Conservation (phyloP, 2,888 invertebrate genomes). For the Chironomus tentans region DNA sequence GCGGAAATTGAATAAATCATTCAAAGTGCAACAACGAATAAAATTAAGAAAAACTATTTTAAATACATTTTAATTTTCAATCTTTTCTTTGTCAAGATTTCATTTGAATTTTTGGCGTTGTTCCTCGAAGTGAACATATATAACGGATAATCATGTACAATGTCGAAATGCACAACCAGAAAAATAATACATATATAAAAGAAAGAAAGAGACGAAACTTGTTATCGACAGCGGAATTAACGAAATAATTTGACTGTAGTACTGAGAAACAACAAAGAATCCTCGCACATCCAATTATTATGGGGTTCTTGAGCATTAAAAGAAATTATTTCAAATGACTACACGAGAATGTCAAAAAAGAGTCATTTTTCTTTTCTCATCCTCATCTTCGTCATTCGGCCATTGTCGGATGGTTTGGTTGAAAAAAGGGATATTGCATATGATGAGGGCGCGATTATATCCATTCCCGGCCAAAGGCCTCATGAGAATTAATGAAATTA, state of each 20-base stretch:
- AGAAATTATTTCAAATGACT: neutral
- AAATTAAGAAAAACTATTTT: conserved; percentile 21
- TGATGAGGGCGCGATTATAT: no score
- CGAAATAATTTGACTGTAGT: neutral
- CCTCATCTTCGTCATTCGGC: no score
- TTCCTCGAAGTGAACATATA: neutral
- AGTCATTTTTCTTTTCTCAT: no score
- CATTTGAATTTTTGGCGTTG: neutral
- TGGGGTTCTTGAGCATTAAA: neutral
- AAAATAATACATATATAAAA: neutral
- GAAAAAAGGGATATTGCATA: no score
- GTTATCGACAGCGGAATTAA: neutral
- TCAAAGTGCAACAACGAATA: neutral
- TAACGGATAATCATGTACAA: conserved; percentile 16
- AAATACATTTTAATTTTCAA: conserved; percentile 19
- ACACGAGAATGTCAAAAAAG: no score
- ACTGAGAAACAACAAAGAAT: neutral
- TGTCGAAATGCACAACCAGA: neutral
- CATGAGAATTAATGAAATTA: neutral
- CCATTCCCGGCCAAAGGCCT: neutral
- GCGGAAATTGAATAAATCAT: conserved; percentile 21
- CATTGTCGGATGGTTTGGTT: no score
- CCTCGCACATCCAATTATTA: neutral
- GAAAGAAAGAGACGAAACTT: neutral
- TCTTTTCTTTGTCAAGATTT: neutral